A percentile compares a stretch with the other conserved stretches of the same genome.
Conservation (phyloP, 2,888 invertebrate genomes). For the Plusia festucae region DNA sequence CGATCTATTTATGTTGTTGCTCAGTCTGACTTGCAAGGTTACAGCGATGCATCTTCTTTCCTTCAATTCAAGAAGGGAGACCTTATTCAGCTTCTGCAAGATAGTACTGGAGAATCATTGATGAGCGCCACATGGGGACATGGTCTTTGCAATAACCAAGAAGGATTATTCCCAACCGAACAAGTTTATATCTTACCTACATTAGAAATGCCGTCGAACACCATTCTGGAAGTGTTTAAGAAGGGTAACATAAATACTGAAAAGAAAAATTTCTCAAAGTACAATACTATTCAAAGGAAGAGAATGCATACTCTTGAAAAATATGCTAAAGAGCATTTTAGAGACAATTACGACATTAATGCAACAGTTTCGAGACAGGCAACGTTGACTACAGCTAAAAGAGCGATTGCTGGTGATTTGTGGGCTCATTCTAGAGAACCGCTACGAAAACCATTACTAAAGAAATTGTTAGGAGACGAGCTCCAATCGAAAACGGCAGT, state of each 20-base stretch:
- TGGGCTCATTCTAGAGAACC: slow-evolving; percentile 96
- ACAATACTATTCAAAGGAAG: slow-evolving; percentile 90
- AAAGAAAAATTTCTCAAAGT: slow-evolving; percentile 82
- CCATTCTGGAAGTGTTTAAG: slow-evolving; percentile 91
- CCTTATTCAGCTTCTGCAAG: slow-evolving; percentile 93
- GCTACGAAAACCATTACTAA: slow-evolving; percentile 94
- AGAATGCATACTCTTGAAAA: slow-evolving; percentile 95
- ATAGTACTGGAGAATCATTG: slow-evolving; percentile 93
- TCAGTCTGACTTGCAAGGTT: slow-evolving; percentile 89
- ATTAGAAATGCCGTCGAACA: slow-evolving; percentile 92
- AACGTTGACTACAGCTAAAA: slow-evolving; percentile 91
- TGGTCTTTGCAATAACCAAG: slow-evolving; percentile 91
- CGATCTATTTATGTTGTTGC: slow-evolving; percentile 96
- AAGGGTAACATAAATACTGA: slow-evolving; percentile 87
- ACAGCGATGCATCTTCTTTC: slow-evolving; percentile 88
- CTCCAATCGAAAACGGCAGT: slow-evolving; percentile 93
- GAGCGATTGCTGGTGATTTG: slow-evolving; percentile 91
- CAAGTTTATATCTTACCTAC: slow-evolving; percentile 96
- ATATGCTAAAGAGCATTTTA: slow-evolving; percentile 95
- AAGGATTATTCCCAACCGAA: slow-evolving; percentile 96
- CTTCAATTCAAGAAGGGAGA: slow-evolving; percentile 93
- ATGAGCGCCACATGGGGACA: slow-evolving; percentile 93
- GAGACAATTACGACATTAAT: slow-evolving; percentile 84
- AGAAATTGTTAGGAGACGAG: slow-evolving; percentile 92
- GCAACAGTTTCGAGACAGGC: slow-evolving; percentile 90